Base-by-base conservation (phyloP, 2,888 invertebrate genomes). In the Formica aserva region DNA sequence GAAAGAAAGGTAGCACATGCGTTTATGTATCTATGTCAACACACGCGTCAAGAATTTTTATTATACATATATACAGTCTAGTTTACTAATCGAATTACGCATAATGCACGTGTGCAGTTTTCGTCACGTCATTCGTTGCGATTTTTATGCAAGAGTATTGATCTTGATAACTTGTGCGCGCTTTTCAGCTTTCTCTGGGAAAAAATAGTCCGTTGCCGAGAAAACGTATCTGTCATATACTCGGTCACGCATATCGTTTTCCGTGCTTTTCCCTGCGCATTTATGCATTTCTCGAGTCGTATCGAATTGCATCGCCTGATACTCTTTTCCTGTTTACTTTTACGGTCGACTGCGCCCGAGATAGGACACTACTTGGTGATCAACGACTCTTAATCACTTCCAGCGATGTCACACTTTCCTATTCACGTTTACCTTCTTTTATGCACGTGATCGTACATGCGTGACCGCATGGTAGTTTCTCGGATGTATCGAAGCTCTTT, bases 321-420 rank as follows among this genome's bases (percentile, higher is more conserved):
- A 78, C 29, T 71, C 41, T 71, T 78, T 78, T 71, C 71, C 78
- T 78, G 71, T 78, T 52, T 78, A 57, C 41, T 13, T 78, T 78
- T 71, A 77, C 38, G 57, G 57, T 71, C 41, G 71, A 71, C 71
- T 57, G 78, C 71, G 57, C 57, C 15, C 41, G 55, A 69, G 55
- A 78, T 41, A 29, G 41, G 22, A 32, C 8, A 29, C 41, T 41
- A 71, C 29, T 57, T 32, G 22, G 5, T 29, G 55, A 76, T 83
- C 62, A 55, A 65, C 65, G 65, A 87, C 88, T 87, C 90, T 89
- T 84, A 88, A 90, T 91, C 90, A 90, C 89, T 88, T 89, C 89
- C 87, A 91, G 90, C 90, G 88, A 86, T 89, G 90, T 87, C 78
- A 74, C 83, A 89, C 87, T 90, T 88, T 89, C 91, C 88, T 89